These are phyloP conservation scores for silkworm (Bombyx mori) DNA, from an alignment of 1,140 invertebrate species.

Conservation along the genomic window ASM3026992v2 NC_085115.1:5589001-5589500, in stretches of 20 bases:
- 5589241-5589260: conserved; percentile 16
- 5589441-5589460: background rate
- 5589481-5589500: background rate
- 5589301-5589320: conserved; percentile 11
- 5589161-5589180: too few species aligned
- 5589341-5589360: background rate
- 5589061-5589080: too few species aligned
- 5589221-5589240: conserved; percentile 5
- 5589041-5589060: too few species aligned
- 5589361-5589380: background rate
- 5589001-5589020: too few species aligned
- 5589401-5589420: background rate
- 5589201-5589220: background rate
- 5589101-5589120: too few species aligned
- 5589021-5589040: too few species aligned
- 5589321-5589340: conserved; percentile 6
- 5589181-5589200: background rate
- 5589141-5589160: too few species aligned
- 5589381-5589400: background rate
- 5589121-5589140: too few species aligned
- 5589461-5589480: too few species aligned
- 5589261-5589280: conserved; percentile 20
- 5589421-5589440: background rate
- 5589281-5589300: conserved; percentile 7
- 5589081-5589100: background rate